Evolutionary conservation across 2,113 vertebrate genomes (phyloP).

Genomic region (Paradoxurus hermaphroditus): DNA sequence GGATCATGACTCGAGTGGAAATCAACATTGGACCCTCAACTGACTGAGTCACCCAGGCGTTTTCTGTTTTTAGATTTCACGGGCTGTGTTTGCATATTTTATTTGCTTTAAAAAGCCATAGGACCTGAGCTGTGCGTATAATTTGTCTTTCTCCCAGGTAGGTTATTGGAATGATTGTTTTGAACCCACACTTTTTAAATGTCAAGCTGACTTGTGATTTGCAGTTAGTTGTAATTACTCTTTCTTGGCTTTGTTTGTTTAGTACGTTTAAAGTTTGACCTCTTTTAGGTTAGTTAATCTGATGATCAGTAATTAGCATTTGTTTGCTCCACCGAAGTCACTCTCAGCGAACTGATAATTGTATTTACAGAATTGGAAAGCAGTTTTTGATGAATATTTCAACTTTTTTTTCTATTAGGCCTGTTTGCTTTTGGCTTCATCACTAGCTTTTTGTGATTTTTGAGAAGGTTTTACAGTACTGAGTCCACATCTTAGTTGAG

Average conservation of each 20-base stretch:
- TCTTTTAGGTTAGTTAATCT: slow-evolving; percentile 45
- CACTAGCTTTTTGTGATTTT: neutral
- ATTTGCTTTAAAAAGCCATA: slow-evolving; percentile 30
- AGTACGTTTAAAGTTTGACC: neutral
- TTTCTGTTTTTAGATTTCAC: too few species aligned
- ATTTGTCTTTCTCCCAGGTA: too few species aligned
- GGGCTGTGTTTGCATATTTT: too few species aligned
- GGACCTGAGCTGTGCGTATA: neutral
- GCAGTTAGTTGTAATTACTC: neutral
- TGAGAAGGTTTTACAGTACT: neutral
- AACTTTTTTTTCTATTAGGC: neutral
- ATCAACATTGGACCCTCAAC: too few species aligned
- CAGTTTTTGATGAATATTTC: slow-evolving; percentile 9
- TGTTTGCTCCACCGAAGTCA: neutral
- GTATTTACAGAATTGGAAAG: neutral
- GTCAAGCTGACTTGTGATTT: neutral
- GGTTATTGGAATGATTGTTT: too few species aligned
- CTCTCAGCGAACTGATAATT: neutral
- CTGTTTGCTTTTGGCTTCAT: slow-evolving; percentile 21
- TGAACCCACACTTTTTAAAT: neutral
- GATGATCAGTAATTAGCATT: slow-evolving; percentile 18
- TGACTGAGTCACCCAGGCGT: too few species aligned
- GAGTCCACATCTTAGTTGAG: neutral
- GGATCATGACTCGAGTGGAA: too few species aligned
- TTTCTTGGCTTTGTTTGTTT: neutral